Conservation (phyloP, 1,140 invertebrate species). For the Brachystomella parvula region DNA sequence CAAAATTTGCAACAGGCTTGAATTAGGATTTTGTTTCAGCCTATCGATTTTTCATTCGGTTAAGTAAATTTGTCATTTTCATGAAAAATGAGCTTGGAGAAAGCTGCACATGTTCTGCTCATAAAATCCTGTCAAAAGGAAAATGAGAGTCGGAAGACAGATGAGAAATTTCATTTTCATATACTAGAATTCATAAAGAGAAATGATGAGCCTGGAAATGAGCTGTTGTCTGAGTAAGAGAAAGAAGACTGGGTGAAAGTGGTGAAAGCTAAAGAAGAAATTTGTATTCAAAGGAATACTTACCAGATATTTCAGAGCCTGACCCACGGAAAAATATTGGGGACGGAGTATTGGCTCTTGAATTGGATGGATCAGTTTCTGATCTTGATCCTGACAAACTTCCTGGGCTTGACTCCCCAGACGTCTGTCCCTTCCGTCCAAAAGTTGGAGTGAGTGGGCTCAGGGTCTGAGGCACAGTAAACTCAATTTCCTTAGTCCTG, state of each 20-base stretch:
- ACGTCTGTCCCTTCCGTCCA: conserved; percentile 43
- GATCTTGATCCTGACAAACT: conserved; percentile 42
- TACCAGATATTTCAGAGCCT: conserved; percentile 26
- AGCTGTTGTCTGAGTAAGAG: too few relatives aligned
- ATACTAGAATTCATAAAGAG: too few relatives aligned
- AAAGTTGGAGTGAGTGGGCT: conserved; percentile 51
- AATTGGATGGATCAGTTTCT: conserved; percentile 41
- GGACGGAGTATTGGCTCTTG: conserved; percentile 46
- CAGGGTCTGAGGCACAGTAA: conserved; percentile 53
- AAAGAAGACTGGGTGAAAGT: not conserved
- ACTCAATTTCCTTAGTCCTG: conserved; percentile 58
- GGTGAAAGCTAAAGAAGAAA: not conserved
- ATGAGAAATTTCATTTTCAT: too few relatives aligned
- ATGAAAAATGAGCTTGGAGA: too few relatives aligned
- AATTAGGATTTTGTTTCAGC: too few relatives aligned
- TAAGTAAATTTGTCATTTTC: too few relatives aligned
- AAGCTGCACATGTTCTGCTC: too few relatives aligned
- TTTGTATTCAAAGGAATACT: conserved; percentile 13
- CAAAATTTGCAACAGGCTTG: too few relatives aligned
- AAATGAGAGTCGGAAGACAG: too few relatives aligned
- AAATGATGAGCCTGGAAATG: not conserved
- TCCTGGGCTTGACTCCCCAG: conserved; percentile 47
- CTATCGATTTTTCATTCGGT: too few relatives aligned
- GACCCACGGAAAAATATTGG: conserved; percentile 59
- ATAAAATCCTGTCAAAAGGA: too few relatives aligned